Evolutionary conservation across 2,888 invertebrate genomes (phyloP).

Genomic region (Yponomeuta sedellus): DNA sequence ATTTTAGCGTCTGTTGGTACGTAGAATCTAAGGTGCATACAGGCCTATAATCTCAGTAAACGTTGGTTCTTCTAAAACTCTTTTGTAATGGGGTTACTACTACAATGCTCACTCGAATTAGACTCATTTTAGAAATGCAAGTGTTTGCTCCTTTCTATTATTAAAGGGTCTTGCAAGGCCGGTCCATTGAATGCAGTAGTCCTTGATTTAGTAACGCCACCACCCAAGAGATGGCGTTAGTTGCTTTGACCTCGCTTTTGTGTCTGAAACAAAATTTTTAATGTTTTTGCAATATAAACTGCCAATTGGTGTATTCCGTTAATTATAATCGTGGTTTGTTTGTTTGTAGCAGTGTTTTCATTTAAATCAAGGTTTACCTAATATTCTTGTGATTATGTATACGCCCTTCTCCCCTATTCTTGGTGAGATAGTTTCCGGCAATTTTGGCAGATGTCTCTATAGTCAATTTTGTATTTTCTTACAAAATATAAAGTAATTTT

Average conservation of each 20-base stretch:
- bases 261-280: neutral
- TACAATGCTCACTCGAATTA: neutral
- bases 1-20: neutral
- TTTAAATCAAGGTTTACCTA: no score
- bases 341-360: no score
- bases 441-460: no score
- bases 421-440: no score
- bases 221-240: constrained; percentile 10
- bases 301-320: no score
- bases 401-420: no score
- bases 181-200: neutral
- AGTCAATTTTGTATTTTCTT: no score
- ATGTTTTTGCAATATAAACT: neutral
- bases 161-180: no score
- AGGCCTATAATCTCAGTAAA: neutral
- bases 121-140: neutral
- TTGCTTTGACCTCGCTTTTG: neutral
- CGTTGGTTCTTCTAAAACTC: neutral
- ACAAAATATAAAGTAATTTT: no score
- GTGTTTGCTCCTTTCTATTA: no score
- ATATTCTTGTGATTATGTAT: no score
- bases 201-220: neutral
- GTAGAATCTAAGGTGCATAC: neutral
- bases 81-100: neutral
- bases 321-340: no score